Conservation (phyloP, 2,113 vertebrate species). For the Callorhinus ursinus region DNA sequence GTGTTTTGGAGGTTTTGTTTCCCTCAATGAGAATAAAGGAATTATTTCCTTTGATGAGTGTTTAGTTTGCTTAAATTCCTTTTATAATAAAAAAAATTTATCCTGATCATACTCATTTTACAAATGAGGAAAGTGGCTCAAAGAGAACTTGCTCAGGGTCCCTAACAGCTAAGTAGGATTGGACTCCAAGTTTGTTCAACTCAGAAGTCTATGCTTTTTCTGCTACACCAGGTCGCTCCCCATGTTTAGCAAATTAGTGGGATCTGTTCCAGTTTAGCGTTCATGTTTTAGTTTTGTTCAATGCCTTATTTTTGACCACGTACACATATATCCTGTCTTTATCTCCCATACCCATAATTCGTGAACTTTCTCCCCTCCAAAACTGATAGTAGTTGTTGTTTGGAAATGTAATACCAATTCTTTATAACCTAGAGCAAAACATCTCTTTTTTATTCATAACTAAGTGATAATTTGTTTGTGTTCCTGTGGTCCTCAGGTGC, state of each 20-base stretch:
- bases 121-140: not conserved
- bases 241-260: slow-evolving; percentile 1
- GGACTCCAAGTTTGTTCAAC: not conserved
- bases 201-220: slow-evolving; percentile 15
- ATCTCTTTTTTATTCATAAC: not conserved
- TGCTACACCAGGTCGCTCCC: not conserved
- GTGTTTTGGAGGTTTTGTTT: slow-evolving; percentile 46
- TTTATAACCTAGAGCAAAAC: slow-evolving; percentile 29
- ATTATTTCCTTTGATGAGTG: not conserved
- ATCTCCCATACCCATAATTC: not conserved
- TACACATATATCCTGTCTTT: not conserved
- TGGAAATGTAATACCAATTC: slow-evolving; percentile 49
- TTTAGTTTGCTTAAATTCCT: slow-evolving; percentile 38
- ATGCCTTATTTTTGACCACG: not conserved
- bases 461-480: not conserved
- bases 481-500: not conserved
- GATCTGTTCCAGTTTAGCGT: not conserved
- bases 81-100: slow-evolving; percentile 45
- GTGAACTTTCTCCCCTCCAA: not conserved
- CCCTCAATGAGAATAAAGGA: slow-evolving; percentile 8
- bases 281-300: slow-evolving; percentile 32
- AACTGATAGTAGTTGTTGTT: not conserved
- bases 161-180: not conserved
- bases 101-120: slow-evolving; percentile 17
- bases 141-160: not conserved